Evolutionary conservation across 2,113 vertebrate species (phyloP), one percentile per base, ranked within the genome.

Genomic region (Copsychus sechellarum): DNA sequence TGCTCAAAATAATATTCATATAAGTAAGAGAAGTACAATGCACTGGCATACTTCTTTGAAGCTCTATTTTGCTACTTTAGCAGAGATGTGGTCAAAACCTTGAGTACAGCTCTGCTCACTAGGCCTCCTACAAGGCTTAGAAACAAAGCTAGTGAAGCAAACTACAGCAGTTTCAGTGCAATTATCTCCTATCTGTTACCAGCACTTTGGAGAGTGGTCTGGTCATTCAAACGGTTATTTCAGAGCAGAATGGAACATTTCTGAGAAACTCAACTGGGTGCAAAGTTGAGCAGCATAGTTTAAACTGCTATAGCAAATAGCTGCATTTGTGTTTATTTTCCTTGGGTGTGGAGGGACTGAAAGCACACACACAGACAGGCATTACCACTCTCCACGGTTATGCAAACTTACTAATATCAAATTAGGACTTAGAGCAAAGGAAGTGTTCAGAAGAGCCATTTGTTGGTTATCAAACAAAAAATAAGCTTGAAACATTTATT

Each of bases 251-350:
- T 14, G 12, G 56, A 83, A 54, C 10, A 66, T 58, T 93, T 78
- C 69, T 66, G 33, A 86, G 72, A 93, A 93, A 70, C 20, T 7
- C 11, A 29, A 58, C 48, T 53, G 56, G 21, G 56, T 81, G 28
- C 25, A 81, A 87, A 90, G n/a, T 43, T 11, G 1, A 93, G 70
- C 20, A 72, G 50, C 14, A 15, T 8, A 84, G 38, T 58, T 96
- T 36, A 67, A 91, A 74, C 47, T 48, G 12, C 48, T 51, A 53
- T 0, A 40, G 71, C 53, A 92, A 91, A 90, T 10, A 94, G 14
- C 22, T 93, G 40, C 33, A 69, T 90, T 93, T 4, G 36, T 72
- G 76, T 94, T 91, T 92, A 73, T 89, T 92, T 76, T 82, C 53
- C 78, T 80, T 45, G 74, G 93, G 88, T 53, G 78, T 85, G 81